These are phyloP conservation scores for Plemyria rubiginata DNA, from an alignment of 2,888 invertebrate genomes.

Conservation along the genomic window DNA sequence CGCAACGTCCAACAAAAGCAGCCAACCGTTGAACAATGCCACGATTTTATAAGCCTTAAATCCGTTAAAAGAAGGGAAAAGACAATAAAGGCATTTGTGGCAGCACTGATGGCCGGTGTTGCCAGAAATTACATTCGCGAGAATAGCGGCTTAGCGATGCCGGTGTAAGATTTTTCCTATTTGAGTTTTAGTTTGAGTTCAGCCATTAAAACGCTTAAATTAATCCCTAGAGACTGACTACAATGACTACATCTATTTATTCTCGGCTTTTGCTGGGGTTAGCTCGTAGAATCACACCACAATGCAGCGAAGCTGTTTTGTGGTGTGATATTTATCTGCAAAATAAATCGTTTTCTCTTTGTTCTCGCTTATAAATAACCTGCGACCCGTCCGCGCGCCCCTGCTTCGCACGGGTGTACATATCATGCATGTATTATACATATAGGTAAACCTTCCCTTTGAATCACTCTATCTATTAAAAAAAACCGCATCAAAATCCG, in stretches of 20 bases:
- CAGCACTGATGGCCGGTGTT: conserved; percentile 37
- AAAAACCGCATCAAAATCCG: no score
- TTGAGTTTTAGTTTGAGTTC: conserved; percentile 22
- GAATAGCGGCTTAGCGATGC: conserved; percentile 23
- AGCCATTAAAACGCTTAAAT: conserved; percentile 27
- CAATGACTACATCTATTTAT: conserved; percentile 6
- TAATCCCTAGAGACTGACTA: conserved; percentile 11
- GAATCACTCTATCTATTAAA: no score
- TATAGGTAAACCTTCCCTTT: no score
- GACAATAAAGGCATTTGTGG: conserved; percentile 50
- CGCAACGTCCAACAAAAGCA: conserved; percentile 58
- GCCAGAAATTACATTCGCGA: conserved; percentile 35
- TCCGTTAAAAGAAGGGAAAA: conserved; percentile 57
- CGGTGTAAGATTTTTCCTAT: conserved; percentile 25
- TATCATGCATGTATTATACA: no score
- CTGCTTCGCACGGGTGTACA: no score
- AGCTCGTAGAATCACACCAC: conserved; percentile 4
- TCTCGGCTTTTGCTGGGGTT: conserved; percentile 7
- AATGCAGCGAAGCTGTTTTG: background rate
- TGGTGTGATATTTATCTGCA: background rate
- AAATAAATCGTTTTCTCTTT: background rate
- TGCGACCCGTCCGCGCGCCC: no score
- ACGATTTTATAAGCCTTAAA: conserved; percentile 55
- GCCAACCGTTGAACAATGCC: conserved; percentile 57
- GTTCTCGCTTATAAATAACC: no score